Percentiles rank a stretch among this genome's conserved stretches.
These are phyloP conservation scores for Drosophila orena DNA, from an alignment of 1,140 invertebrate species.

Conservation along the genomic window DNA sequence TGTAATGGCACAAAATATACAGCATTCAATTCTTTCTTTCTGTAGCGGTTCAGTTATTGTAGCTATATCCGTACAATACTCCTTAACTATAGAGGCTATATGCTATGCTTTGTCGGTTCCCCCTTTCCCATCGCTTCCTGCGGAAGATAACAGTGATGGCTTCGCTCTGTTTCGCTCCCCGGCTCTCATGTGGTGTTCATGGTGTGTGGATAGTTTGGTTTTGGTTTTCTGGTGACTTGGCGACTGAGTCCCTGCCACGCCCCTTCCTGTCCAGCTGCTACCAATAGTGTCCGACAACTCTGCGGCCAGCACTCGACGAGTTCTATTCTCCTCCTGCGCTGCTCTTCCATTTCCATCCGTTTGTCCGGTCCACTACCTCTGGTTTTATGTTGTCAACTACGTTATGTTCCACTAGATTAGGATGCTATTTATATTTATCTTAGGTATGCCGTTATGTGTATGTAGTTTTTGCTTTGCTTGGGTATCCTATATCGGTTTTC, in stretches of 20 bases:
- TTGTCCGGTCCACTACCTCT: constrained; percentile 24
- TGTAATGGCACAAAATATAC: constrained; percentile 83
- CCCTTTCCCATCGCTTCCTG: constrained; percentile 22
- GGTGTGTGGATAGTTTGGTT: constrained; percentile 26
- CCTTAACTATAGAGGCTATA: constrained; percentile 48
- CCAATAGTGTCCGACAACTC: constrained; percentile 47
- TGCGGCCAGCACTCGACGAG: constrained; percentile 42
- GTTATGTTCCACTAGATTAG: constrained; percentile 82
- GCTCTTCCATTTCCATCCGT: constrained; percentile 15
- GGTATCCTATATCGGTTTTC: constrained; percentile 28
- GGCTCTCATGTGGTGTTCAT: constrained; percentile 15
- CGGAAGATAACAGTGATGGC: constrained; percentile 41
- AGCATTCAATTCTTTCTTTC: constrained; percentile 63
- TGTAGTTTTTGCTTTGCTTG: constrained; percentile 69
- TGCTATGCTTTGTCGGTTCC: constrained; percentile 30
- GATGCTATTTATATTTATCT: constrained; percentile 83
- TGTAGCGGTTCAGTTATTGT: constrained; percentile 39
- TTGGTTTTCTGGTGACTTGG: constrained; percentile 28
- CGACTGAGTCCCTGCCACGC: constrained; percentile 19
- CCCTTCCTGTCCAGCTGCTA: constrained; percentile 33
- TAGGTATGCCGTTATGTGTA: constrained; percentile 81
- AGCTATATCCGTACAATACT: constrained; percentile 29
- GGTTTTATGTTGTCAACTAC: constrained; percentile 70
- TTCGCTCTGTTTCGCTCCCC: constrained; percentile 17
- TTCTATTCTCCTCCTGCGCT: constrained; percentile 41